A percentile compares a stretch with the other conserved stretches of the same genome.
Conservation (phyloP, 2,888 invertebrate genomes). For the Tenthredo amoena region DNA sequence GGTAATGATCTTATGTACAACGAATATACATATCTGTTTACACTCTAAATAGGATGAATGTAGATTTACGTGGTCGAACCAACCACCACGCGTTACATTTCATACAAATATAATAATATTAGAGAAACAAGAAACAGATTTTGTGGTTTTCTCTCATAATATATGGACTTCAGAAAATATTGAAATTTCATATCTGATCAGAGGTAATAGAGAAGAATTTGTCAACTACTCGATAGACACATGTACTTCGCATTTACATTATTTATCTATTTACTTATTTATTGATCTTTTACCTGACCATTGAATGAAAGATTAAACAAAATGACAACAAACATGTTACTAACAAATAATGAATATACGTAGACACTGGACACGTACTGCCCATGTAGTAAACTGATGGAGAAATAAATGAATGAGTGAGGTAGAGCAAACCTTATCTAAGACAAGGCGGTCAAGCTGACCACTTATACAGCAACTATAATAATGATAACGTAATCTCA, state of each 20-base stretch:
- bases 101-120: neutral
- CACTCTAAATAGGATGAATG: neutral
- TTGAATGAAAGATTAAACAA: too few relatives aligned
- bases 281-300: neutral
- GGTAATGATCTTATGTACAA: too few relatives aligned
- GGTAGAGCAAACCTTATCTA: neutral
- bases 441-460: neutral
- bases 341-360: neutral
- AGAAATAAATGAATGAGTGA: neutral
- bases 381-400: neutral
- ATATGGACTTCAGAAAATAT: too few relatives aligned
- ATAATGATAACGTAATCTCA: neutral
- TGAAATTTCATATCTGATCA: neutral
- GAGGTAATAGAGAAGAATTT: neutral
- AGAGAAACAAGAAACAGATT: neutral
- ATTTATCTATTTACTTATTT: neutral
- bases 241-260: neutral
- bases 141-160: too few relatives aligned
- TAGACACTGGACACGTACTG: too few relatives aligned
- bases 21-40: neutral
- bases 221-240: neutral
- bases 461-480: neutral
- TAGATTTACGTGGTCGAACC: neutral
- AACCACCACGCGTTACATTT: neutral
- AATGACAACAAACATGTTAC: neutral